Percentiles rank a stretch among this genome's conserved stretches.
Conservation (phyloP, 2,113 vertebrate genomes). For the Ammospiza nelsoni region DNA sequence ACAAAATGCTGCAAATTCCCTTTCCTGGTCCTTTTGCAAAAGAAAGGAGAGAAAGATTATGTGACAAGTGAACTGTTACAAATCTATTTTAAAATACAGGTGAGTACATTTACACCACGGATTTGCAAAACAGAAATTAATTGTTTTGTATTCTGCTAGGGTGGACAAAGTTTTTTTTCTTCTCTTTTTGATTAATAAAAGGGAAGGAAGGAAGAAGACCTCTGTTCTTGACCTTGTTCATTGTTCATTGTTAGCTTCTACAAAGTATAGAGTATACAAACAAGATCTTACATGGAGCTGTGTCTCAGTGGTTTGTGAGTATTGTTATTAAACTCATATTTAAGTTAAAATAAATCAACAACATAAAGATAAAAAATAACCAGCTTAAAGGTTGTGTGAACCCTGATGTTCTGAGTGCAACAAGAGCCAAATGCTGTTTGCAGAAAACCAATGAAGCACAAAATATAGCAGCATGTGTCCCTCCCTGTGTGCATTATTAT, state of each 20-base stretch:
- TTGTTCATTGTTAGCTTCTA: background rate
- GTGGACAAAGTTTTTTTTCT: background rate
- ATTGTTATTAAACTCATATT: conserved; percentile 38
- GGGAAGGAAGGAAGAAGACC: background rate
- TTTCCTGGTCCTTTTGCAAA: background rate
- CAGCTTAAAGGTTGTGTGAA: background rate
- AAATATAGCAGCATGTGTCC: conserved; percentile 62
- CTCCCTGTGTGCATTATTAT: conserved; percentile 63
- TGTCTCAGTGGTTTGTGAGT: background rate
- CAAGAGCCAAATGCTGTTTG: conserved; percentile 57
- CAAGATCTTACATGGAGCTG: background rate
- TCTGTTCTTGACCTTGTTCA: background rate
- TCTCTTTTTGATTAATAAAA: background rate
- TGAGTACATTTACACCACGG: background rate
- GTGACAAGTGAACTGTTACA: background rate
- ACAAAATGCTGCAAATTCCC: background rate
- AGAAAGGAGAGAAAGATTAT: background rate
- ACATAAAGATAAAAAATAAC: conserved; percentile 29
- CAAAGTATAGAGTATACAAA: background rate
- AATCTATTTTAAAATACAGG: background rate
- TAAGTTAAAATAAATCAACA: conserved; percentile 42
- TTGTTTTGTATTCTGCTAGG: background rate
- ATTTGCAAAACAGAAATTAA: background rate
- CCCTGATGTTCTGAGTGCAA: conserved; percentile 39
- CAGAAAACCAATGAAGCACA: conserved; percentile 44